These are phyloP conservation scores for Bothrops jararaca DNA, from an alignment of 2,113 vertebrate species.

Conservation along the genomic window DNA sequence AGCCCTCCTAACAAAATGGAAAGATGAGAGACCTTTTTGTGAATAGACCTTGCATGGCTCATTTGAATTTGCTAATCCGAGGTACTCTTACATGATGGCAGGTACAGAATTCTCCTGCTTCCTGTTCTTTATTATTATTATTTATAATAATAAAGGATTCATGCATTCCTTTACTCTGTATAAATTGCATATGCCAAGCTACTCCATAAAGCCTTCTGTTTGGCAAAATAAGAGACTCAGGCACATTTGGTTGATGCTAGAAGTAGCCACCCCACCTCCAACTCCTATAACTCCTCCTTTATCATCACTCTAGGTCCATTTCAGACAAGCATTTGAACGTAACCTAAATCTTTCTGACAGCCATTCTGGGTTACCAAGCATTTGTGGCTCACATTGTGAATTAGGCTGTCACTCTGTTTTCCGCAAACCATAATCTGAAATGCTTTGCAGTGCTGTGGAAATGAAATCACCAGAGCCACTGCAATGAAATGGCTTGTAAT, in stretches of 20 bases:
- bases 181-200: neutral
- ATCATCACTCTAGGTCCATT: neutral
- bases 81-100: neutral
- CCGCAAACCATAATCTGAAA: neutral
- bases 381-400: neutral
- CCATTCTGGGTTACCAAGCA: neutral
- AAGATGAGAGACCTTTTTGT: neutral
- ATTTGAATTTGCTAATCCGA: neutral
- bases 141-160: neutral
- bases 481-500: neutral
- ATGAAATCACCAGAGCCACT: neutral
- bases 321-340: neutral
- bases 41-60: neutral
- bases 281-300: neutral
- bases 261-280: neutral
- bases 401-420: neutral
- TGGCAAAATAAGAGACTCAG: neutral
- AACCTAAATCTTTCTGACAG: neutral
- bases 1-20: neutral
- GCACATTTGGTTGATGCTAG: neutral
- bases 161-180: neutral
- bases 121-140: neutral
- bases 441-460: neutral
- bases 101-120: neutral
- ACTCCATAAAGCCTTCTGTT: neutral